A percentile compares a stretch with the other conserved stretches of the same genome.
Evolutionary conservation across 2,888 invertebrate species (phyloP).

Genomic region (Eristalis pertinax): DNA sequence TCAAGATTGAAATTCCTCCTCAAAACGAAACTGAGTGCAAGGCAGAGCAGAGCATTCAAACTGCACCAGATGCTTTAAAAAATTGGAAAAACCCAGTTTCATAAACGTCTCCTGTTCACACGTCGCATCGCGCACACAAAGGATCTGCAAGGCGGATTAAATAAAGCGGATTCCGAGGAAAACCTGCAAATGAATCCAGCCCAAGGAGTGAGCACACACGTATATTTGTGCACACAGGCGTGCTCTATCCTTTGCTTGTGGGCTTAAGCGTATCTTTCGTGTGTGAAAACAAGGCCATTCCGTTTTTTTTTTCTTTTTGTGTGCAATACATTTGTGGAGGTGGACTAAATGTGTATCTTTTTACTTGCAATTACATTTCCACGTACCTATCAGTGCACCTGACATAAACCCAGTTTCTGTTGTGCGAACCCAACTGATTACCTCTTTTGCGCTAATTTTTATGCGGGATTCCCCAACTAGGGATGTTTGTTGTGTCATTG

Average conservation of each 20-base stretch:
- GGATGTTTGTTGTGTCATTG: not conserved
- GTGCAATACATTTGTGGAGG: not conserved
- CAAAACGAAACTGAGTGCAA: not conserved
- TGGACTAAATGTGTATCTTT: not conserved
- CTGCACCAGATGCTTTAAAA: not conserved
- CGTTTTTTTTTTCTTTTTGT: too few relatives aligned
- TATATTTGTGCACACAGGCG: constrained; percentile 38
- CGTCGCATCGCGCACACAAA: constrained; percentile 43
- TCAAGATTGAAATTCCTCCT: not conserved
- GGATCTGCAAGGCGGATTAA: constrained; percentile 59
- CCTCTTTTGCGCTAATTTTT: not conserved
- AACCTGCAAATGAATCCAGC: constrained; percentile 39
- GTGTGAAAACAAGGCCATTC: not conserved
- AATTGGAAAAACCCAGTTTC: not conserved
- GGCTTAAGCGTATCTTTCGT: not conserved
- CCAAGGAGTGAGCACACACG: constrained; percentile 48
- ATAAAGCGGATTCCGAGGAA: constrained; percentile 60
- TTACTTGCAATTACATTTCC: not conserved
- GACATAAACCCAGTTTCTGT: not conserved
- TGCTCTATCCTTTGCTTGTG: constrained; percentile 38
- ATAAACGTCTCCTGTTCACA: constrained; percentile 33
- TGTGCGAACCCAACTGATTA: not conserved
- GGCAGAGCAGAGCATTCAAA: not conserved
- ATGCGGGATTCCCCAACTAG: not conserved
- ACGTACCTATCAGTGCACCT: not conserved